Evolutionary conservation across 2,797 vertebrate species (phyloP), one percentile per base, ranked within the genome.

Genomic region (Rhodeus uyekii): DNA sequence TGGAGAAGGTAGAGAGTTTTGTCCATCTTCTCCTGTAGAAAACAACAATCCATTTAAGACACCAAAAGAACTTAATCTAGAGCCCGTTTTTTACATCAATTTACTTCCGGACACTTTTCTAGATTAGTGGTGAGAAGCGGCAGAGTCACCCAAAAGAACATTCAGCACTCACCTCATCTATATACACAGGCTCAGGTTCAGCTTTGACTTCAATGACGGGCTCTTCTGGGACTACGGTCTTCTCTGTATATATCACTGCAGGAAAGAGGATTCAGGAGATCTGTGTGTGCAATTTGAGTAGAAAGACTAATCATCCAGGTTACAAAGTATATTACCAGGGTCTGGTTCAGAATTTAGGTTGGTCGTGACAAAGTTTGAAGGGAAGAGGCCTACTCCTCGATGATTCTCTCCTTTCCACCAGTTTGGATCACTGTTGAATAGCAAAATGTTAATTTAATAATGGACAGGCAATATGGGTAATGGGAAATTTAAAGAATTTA

Each of bases 381-480:
- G 98, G 84, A 99, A 99, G 38, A 99, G 95, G 8, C 98, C 98
- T 5, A 97, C 88, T 85, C 98, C 98, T 95, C 96, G 94, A 86
- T 99, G 97, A 90, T 97, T 99, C 93, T 99, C 98, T 87, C 98
- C 98, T 90, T 97, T 99, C 98, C 98, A 99, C 98, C 98, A 99
- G 80, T 99, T 99, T 87, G 97, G 93, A 88, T 99, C 98, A 78
- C 98, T 99, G 89, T 73, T 87, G 89, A 29, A 61, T 2, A 65
- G n/a, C 22, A 34, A 67, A 18, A 64, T 6, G 34, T 34, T 8
- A 53, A 29, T n/a, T 55, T 24, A 8, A 38, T 4, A 74, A 36
- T 8, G 12, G 46, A 53, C 29, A 73, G 18, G 22, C 10, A n/a
- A 39, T 24, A 13, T 74, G 3, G 1, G 13, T 24, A 18, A 55